Evolutionary conservation across 2,797 vertebrate species (phyloP).

Genomic region (Echeneis naucrates): DNA sequence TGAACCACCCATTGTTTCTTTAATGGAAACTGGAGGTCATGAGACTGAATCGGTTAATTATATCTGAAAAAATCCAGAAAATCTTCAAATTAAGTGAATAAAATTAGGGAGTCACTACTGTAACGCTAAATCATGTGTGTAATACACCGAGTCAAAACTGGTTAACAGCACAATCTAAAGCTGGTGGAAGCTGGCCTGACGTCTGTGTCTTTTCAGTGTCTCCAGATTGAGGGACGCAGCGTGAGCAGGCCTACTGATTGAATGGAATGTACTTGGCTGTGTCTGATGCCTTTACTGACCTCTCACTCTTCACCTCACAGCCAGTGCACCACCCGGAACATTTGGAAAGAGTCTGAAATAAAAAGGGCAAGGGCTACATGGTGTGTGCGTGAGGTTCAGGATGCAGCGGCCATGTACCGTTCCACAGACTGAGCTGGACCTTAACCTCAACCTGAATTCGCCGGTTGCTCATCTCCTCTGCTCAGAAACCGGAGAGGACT

Average conservation of each 20-base stretch:
- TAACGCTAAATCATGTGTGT: neutral
- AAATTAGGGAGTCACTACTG: neutral
- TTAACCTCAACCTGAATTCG: slow-evolving; percentile 84
- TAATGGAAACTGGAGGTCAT: neutral
- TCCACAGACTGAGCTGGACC: slow-evolving; percentile 92
- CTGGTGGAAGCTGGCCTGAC: slow-evolving; percentile 22
- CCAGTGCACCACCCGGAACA: slow-evolving; percentile 75
- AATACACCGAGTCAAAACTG: neutral
- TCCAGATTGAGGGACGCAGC: slow-evolving; percentile 46
- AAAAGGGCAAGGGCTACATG: slow-evolving; percentile 75
- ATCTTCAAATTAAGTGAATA: neutral
- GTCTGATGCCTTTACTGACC: slow-evolving; percentile 64
- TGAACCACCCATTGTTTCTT: neutral
- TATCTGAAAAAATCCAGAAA: neutral
- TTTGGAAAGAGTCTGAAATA: slow-evolving; percentile 77
- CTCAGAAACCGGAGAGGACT: slow-evolving; percentile 14
- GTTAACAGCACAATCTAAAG: neutral
- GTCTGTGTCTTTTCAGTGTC: slow-evolving; percentile 15
- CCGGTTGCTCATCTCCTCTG: slow-evolving; percentile 58
- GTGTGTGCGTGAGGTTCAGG: slow-evolving; percentile 77
- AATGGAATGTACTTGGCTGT: slow-evolving; percentile 69
- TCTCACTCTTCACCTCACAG: slow-evolving; percentile 48
- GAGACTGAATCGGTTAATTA: neutral
- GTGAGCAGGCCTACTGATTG: slow-evolving; percentile 24
- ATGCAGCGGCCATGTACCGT: slow-evolving; percentile 85